Evolutionary conservation across 2,797 vertebrate species (phyloP).

Genomic region (Tapera naevia): DNA sequence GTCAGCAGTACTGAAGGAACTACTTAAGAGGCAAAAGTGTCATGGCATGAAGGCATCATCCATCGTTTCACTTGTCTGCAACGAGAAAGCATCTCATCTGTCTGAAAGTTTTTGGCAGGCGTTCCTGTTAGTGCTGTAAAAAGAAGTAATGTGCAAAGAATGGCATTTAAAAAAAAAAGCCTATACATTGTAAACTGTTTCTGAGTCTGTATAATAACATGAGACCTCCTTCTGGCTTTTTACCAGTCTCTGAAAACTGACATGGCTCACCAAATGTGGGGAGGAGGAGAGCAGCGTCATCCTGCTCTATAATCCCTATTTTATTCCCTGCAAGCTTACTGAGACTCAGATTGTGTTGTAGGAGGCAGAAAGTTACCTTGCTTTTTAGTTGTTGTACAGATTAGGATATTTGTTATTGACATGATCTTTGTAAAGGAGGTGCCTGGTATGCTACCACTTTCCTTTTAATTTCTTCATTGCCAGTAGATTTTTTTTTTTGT

Average conservation of each 20-base stretch:
- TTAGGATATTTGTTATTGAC: not conserved
- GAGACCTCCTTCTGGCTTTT: not conserved
- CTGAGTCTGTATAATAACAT: not conserved
- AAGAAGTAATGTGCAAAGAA: not conserved
- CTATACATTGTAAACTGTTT: not conserved
- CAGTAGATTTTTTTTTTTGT: not conserved
- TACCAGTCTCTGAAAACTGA: not conserved
- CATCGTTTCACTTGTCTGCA: not conserved
- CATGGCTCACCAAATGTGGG: not conserved
- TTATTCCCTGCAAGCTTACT: not conserved
- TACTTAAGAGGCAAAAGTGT: not conserved
- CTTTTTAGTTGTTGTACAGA: not conserved
- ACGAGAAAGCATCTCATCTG: not conserved
- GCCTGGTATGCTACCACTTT: not conserved
- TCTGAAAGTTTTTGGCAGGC: constrained; percentile 18
- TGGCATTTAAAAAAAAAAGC: not conserved
- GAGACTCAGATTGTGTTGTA: not conserved
- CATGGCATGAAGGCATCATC: not conserved
- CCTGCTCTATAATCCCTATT: not conserved
- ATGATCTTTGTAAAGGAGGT: not conserved
- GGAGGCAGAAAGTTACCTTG: not conserved
- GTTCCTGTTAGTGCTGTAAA: not conserved
- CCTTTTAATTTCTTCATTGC: not conserved
- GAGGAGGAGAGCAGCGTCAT: not conserved
- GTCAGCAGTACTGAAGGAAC: not conserved